These are phyloP conservation scores for Sebastes minor DNA, from an alignment of 2,797 vertebrate genomes.

Conservation along the genomic window DNA sequence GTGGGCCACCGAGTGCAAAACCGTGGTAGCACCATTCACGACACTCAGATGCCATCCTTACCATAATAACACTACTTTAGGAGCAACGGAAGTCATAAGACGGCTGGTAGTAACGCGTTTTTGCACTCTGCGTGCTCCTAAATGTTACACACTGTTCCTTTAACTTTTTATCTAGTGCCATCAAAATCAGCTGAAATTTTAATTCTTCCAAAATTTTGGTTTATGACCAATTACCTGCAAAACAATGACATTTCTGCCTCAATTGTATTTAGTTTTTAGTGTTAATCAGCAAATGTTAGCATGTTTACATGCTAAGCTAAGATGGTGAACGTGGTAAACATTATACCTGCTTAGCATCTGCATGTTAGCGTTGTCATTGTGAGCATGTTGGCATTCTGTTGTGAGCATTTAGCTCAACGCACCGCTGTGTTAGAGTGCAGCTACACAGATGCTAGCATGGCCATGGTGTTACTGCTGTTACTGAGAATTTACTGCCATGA, in stretches of 20 bases:
- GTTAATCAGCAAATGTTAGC: background rate
- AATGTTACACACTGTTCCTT: no score
- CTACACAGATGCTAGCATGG: background rate
- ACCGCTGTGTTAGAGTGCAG: background rate
- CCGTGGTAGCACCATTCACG: no score
- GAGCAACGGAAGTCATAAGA: no score
- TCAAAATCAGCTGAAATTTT: background rate
- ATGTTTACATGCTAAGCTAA: background rate
- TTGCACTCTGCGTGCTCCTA: no score
- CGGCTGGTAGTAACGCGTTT: no score
- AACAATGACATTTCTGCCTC: background rate
- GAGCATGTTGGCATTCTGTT: background rate
- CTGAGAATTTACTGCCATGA: background rate
- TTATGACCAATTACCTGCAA: background rate
- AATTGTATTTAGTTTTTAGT: background rate
- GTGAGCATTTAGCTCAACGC: background rate
- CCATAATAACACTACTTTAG: no score
- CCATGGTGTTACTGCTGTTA: background rate
- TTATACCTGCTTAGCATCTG: background rate
- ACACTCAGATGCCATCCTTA: no score
- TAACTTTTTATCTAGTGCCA: background rate
- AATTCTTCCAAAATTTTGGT: background rate
- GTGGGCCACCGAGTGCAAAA: no score
- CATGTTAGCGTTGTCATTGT: background rate
- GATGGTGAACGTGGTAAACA: background rate